Percentiles rank a stretch among this genome's conserved stretches.
These are phyloP conservation scores for Oreortyx pictus DNA, from an alignment of 2,797 vertebrate species.

Conservation along the genomic window DNA sequence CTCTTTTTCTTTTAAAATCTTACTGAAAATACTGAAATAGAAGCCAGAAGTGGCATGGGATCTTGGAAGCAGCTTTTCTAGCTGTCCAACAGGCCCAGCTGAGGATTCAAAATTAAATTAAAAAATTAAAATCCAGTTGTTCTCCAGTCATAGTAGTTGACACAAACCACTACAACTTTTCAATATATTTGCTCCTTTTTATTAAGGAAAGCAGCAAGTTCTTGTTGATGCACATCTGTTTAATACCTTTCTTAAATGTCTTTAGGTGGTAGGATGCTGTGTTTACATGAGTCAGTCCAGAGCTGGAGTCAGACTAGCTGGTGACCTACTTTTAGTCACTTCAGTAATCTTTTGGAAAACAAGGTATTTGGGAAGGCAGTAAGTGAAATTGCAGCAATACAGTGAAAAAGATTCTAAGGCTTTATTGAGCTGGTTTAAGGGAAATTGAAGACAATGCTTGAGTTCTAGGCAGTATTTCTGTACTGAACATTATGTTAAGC, in stretches of 20 bases:
- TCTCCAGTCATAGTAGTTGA: neutral
- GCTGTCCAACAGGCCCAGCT: neutral
- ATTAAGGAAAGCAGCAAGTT: neutral
- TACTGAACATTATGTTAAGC: neutral
- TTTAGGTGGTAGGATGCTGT: neutral
- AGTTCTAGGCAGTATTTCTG: neutral
- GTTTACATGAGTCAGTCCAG: neutral
- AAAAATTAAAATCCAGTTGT: neutral
- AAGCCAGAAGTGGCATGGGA: neutral
- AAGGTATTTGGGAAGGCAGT: neutral
- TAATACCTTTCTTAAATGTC: neutral
- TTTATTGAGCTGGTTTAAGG: neutral
- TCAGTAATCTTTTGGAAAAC: neutral
- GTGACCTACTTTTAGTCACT: neutral
- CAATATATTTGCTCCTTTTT: neutral
- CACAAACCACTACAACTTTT: neutral
- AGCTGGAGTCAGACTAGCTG: neutral
- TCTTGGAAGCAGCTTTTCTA: neutral
- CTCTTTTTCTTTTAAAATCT: slow-evolving; percentile 17
- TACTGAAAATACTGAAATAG: neutral
- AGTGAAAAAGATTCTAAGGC: neutral
- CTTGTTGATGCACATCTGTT: neutral
- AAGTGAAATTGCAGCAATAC: neutral
- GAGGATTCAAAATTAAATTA: neutral
- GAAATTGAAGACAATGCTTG: neutral